A percentile compares a stretch with the other conserved stretches of the same genome.
Evolutionary conservation across 1,140 invertebrate genomes (phyloP).

Genomic region (Scaptomyza pallida): DNA sequence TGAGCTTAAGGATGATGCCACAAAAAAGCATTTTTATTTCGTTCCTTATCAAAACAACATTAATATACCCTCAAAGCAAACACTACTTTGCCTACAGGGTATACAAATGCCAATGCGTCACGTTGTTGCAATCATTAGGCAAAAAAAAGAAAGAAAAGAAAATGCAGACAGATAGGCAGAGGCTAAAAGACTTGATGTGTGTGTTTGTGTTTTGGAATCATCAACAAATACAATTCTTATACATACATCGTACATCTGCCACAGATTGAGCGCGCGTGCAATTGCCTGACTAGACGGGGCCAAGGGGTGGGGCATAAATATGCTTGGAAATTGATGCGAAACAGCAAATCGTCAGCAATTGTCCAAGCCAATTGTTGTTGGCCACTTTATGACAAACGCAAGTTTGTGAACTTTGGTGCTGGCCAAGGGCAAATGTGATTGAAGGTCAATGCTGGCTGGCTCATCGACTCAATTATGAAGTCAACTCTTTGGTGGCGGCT

Average conservation of each 20-base stretch:
- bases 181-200: constrained; percentile 8
- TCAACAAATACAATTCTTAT: constrained; percentile 55
- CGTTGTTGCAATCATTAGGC: constrained; percentile 76
- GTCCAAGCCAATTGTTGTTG: constrained; percentile 60
- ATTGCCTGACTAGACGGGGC: constrained; percentile 20
- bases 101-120: constrained; percentile 54
- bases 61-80: too few relatives aligned
- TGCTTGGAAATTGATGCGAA: constrained; percentile 45
- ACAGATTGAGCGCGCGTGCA: constrained; percentile 49
- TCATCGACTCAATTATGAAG: constrained; percentile 64
- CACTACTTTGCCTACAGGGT: constrained; percentile 16
- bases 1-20: too few relatives aligned
- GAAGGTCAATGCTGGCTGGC: constrained; percentile 47
- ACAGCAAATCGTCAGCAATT: constrained; percentile 62
- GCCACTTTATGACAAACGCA: constrained; percentile 32
- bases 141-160: constrained; percentile 12
- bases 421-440: constrained; percentile 42
- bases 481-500: constrained; percentile 72
- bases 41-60: too few relatives aligned
- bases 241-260: constrained; percentile 47
- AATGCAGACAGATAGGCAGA: constrained; percentile 16
- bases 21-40: too few relatives aligned
- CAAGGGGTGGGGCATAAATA: constrained; percentile 13
- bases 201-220: constrained; percentile 49
- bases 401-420: constrained; percentile 59